Conservation (phyloP, 2,113 vertebrate species). For the Tiliqua scincoides region DNA sequence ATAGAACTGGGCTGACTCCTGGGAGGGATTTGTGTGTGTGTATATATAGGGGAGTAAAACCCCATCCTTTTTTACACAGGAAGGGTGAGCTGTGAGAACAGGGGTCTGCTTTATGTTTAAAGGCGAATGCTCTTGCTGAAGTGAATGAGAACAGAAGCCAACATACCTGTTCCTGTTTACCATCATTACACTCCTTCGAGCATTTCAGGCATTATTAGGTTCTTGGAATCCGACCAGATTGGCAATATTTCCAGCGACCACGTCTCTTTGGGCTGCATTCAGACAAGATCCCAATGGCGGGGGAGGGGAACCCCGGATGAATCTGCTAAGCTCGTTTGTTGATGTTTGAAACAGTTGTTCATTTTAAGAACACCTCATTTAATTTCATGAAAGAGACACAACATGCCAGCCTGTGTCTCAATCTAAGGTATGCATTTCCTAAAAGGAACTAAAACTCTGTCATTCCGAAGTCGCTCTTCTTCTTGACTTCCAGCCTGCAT, state of each 20-base stretch:
- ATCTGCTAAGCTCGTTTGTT: slow-evolving; percentile 74
- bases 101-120: slow-evolving; percentile 51
- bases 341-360: slow-evolving; percentile 73
- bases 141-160: slow-evolving; percentile 63
- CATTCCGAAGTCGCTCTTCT: slow-evolving; percentile 76
- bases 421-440: slow-evolving; percentile 71
- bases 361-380: slow-evolving; percentile 73
- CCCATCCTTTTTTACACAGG: background rate
- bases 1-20: background rate
- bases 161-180: slow-evolving; percentile 65
- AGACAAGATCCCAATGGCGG: slow-evolving; percentile 55
- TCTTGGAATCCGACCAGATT: slow-evolving; percentile 68
- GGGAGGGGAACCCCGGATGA: slow-evolving; percentile 54
- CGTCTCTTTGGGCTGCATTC: slow-evolving; percentile 61
- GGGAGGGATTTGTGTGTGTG: slow-evolving; percentile 28
- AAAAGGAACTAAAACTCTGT: slow-evolving; percentile 79
- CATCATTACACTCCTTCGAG: slow-evolving; percentile 56
- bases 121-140: slow-evolving; percentile 45
- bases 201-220: slow-evolving; percentile 67
- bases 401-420: slow-evolving; percentile 72
- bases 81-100: slow-evolving; percentile 35
- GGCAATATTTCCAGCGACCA: slow-evolving; percentile 61
- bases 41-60: background rate
- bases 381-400: slow-evolving; percentile 73
- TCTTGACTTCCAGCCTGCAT: slow-evolving; percentile 74